A percentile compares a stretch with the other conserved stretches of the same genome.
phyloP scores from a whole-genome alignment of 2,113 vertebrate genomes.

The Gracilinanus agilis region DNA sequence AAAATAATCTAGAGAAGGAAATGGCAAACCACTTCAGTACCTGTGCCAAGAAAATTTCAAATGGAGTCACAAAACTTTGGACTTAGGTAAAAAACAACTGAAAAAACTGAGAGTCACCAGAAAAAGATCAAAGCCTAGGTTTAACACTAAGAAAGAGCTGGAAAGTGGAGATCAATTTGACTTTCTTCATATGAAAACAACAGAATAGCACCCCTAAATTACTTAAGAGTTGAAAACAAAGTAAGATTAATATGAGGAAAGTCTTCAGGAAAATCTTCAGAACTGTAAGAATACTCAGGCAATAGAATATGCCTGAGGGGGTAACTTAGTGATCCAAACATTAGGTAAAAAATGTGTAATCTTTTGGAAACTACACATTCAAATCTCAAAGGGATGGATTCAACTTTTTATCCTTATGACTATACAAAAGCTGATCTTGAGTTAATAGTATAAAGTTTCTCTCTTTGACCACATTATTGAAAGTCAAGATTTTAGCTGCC shows the following conservation, averaged over 20 bases:
- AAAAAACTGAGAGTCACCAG: neutral
- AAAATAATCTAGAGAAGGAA: neutral
- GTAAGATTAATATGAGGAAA: neutral
- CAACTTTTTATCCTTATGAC: neutral
- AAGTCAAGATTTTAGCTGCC: conserved; percentile 1
- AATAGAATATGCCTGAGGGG: neutral
- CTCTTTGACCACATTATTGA: conserved; percentile 30
- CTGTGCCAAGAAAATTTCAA: neutral
- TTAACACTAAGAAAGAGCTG: neutral
- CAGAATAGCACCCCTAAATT: neutral
- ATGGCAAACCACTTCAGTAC: neutral
- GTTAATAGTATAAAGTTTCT: conserved; percentile 27
- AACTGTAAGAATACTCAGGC: conserved; percentile 17
- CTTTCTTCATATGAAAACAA: neutral
- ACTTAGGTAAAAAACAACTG: neutral
- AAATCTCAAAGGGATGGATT: neutral
- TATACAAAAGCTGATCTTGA: neutral
- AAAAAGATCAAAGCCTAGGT: neutral
- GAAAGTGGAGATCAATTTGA: neutral
- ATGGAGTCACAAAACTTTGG: neutral
- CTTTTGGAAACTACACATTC: conserved; percentile 36
- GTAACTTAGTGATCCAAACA: conserved; percentile 26
- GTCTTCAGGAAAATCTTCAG: neutral
- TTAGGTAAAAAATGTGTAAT: neutral
- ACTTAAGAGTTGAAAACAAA: neutral